These are phyloP conservation scores for Peromyscus leucopus DNA, from an alignment of 2,113 vertebrate species.

Conservation along the genomic window DNA sequence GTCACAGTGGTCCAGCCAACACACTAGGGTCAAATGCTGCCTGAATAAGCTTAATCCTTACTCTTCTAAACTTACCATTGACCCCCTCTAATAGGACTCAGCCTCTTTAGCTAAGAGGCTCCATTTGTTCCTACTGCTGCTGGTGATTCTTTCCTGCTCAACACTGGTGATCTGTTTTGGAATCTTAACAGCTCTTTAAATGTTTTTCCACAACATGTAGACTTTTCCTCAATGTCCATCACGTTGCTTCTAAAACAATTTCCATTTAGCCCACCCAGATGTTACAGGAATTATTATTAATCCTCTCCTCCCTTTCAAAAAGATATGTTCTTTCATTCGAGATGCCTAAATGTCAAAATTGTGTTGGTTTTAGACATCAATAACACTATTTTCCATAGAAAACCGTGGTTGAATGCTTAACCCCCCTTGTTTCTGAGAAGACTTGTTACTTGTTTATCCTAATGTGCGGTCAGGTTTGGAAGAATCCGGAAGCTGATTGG, in stretches of 20 bases:
- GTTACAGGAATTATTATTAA: slow-evolving; percentile 30
- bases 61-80: slow-evolving; percentile 3
- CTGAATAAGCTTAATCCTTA: background rate
- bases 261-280: background rate
- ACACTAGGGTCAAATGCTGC: background rate
- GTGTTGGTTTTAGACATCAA: background rate
- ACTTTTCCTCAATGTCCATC: background rate
- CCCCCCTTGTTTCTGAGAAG: background rate
- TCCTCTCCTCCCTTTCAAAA: background rate
- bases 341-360: slow-evolving; percentile 34
- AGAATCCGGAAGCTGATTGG: slow-evolving; percentile 13
- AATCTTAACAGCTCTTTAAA: background rate
- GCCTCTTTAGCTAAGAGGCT: background rate
- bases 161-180: background rate
- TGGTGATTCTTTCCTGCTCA: background rate
- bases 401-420: background rate
- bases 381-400: slow-evolving; percentile 30
- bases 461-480: background rate
- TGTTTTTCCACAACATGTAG: background rate
- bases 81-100: background rate
- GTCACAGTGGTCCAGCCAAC: background rate
- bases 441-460: background rate
- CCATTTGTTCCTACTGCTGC: background rate
- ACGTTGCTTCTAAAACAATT: background rate
- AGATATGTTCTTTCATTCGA: background rate